phyloP scores from a whole-genome alignment of 2,888 invertebrate species.

The Xanthorhoe spadicearia region DNA sequence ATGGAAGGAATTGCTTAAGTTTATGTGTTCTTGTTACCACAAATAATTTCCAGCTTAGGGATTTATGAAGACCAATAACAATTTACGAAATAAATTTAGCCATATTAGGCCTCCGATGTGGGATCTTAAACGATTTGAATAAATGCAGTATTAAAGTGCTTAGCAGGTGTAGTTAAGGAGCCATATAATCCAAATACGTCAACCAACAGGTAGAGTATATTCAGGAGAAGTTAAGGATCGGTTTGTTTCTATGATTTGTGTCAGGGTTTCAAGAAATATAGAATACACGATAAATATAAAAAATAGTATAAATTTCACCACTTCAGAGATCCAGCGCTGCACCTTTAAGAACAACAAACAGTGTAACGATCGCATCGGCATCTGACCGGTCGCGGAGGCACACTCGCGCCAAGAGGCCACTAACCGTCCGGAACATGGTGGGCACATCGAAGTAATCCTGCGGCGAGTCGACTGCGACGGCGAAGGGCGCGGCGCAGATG shows the following conservation, averaged over 20 bases:
- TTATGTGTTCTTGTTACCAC: no score
- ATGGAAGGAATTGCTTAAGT: no score
- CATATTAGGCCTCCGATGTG: no score
- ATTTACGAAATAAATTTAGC: no score
- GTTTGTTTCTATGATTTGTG: not conserved
- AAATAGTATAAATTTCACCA: not conserved
- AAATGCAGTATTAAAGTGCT: no score
- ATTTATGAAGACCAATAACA: no score
- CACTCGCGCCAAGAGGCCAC: constrained; percentile 59
- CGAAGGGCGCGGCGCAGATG: constrained; percentile 92
- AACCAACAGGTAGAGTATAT: no score
- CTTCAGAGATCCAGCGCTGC: not conserved
- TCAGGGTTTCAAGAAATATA: not conserved
- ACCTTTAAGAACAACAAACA: not conserved
- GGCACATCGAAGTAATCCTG: constrained; percentile 93
- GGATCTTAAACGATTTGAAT: no score
- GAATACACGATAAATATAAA: not conserved
- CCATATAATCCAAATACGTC: no score
- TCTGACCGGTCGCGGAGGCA: not conserved
- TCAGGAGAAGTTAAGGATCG: not conserved
- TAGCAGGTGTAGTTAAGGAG: no score
- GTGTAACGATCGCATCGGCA: constrained; percentile 8
- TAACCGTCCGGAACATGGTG: constrained; percentile 94
- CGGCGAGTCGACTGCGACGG: constrained; percentile 89
- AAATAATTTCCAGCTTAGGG: no score